phyloP scores from a whole-genome alignment of 1,140 invertebrate genomes.

The Bombus superbus region DNA sequence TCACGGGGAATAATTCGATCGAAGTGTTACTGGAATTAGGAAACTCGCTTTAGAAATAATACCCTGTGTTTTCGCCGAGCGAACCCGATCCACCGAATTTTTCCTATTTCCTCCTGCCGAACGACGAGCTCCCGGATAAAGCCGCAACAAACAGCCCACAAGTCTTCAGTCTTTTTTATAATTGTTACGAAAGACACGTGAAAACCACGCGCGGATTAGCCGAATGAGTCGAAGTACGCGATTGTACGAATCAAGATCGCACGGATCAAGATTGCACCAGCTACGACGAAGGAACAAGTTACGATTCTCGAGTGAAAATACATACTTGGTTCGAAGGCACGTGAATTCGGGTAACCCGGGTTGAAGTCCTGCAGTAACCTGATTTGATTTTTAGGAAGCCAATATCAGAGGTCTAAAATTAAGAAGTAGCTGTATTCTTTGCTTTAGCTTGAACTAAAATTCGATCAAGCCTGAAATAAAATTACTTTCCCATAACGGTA shows the following conservation, averaged over 20 bases:
- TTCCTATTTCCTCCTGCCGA: not conserved
- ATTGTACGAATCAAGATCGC: not conserved
- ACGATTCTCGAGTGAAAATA: too few species aligned
- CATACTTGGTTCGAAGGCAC: too few species aligned
- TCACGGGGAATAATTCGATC: not conserved
- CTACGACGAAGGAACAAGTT: too few species aligned
- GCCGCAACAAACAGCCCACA: not conserved
- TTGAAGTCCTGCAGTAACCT: too few species aligned
- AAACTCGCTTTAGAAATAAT: not conserved
- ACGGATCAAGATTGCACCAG: not conserved
- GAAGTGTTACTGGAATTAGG: slow-evolving; percentile 17
- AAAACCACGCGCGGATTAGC: not conserved
- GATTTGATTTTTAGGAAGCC: too few species aligned
- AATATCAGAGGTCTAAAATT: not conserved
- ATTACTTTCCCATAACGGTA: too few species aligned
- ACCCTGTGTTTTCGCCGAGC: not conserved
- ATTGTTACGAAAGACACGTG: too few species aligned
- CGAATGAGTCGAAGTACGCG: not conserved
- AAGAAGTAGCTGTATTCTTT: not conserved
- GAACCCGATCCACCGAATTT: not conserved
- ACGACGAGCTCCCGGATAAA: not conserved
- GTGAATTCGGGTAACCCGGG: too few species aligned
- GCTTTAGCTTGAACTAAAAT: not conserved
- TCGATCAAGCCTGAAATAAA: not conserved
- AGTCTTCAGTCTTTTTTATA: too few species aligned